These are phyloP conservation scores for Anisognathus igniventris DNA, from an alignment of 2,797 vertebrate genomes.

Conservation along the genomic window DNA sequence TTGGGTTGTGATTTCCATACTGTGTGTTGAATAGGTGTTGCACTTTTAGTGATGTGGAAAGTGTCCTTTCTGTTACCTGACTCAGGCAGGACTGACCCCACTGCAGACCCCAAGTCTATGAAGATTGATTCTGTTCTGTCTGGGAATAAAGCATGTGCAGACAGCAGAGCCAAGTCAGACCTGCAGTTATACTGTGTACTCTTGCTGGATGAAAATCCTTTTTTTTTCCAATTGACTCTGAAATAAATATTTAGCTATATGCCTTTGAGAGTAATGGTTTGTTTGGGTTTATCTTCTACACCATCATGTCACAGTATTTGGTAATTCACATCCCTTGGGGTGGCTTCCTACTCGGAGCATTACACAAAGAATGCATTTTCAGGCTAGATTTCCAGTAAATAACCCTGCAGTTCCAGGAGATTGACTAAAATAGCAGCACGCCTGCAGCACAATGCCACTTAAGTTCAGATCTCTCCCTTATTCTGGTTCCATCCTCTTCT, in stretches of 20 bases:
- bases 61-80: not conserved
- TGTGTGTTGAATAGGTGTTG: not conserved
- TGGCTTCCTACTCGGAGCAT: conserved; percentile 36
- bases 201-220: conserved; percentile 14
- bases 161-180: not conserved
- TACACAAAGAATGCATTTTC: conserved; percentile 58
- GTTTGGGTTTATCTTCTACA: conserved; percentile 61
- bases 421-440: conserved; percentile 42
- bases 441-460: conserved; percentile 2
- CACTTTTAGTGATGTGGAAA: not conserved
- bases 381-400: conserved; percentile 66
- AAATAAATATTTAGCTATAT: conserved; percentile 68
- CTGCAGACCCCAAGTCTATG: not conserved
- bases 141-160: not conserved
- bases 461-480: not conserved
- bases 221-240: conserved; percentile 42
- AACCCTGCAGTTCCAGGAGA: conserved; percentile 45
- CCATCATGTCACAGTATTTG: conserved; percentile 32
- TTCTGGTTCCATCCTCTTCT: not conserved
- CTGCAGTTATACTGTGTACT: conserved; percentile 5
- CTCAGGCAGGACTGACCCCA: not conserved
- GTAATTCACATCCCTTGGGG: conserved; percentile 53
- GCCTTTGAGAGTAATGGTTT: conserved; percentile 48
- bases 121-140: not conserved
- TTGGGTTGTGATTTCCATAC: not conserved